Evolutionary conservation across 1,140 invertebrate genomes (phyloP), one percentile per base, ranked within the genome.

Genomic region (Anoplophora glabripennis): DNA sequence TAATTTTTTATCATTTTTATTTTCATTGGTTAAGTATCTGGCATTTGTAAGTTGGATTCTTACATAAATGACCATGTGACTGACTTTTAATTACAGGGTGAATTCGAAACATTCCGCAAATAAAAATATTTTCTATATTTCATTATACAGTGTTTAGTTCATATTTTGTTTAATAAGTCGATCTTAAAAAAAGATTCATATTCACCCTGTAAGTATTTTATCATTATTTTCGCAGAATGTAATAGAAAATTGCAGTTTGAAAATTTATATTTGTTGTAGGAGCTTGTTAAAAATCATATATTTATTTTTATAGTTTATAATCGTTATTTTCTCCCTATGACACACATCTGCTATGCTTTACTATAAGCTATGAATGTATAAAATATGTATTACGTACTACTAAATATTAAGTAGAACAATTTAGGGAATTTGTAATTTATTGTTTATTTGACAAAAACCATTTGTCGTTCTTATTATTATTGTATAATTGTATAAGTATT

Each of bases 401-500:
- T 36, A 44, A 64, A 55, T 36, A 65, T 54, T 21, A 51, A 51
- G 66, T 68, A 68, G 66, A 56, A 62, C 57, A 63, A 59, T 66
- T 62, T 66, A 66, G 63, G 61, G 54, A 65, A 63, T 63, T 60
- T 63, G 58, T 42, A 57, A 53, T 64, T 59, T 52, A 52, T 61
- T 61, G 33, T 38, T 65, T 56, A 52, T 57, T 53, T 66, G 36
- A 52, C 45, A 45, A 64, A 63, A 46, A 35, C 53, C 45, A n/a
- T 48, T 42, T 40, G 38, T 53, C 38, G 45, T 57, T 65, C 42
- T 46, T 57, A 58, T 36, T 53, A 62, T 61, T 64, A 65, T 37
- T 68, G 66, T 68, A 68, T 68, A 62, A 68, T 68, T 68, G 66
- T 68, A 65, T 57, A 65, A 65, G 63, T 62, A 65, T 61, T 63